Conservation (phyloP, 2,888 invertebrate genomes). For the Harpagoxenus sublaevis region DNA sequence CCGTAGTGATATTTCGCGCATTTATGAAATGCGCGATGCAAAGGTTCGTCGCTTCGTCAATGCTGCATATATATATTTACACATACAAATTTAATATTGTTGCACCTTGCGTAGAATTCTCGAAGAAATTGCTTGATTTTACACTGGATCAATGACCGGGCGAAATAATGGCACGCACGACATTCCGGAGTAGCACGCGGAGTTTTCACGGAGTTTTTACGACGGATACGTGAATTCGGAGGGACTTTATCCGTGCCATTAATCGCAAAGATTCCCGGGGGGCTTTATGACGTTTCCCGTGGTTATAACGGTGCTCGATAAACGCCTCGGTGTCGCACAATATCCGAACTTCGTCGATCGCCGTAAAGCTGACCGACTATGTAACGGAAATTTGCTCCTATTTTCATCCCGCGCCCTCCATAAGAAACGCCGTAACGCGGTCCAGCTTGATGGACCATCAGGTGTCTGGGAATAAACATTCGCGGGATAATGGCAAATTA, state of each 20-base stretch:
- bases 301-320: constrained; percentile 41
- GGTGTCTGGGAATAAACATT: not conserved
- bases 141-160: not conserved
- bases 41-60: not conserved
- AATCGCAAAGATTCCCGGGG: constrained; percentile 29
- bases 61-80: not conserved
- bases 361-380: constrained; percentile 37
- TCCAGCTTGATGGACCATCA: not conserved
- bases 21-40: not conserved
- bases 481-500: constrained; percentile 30
- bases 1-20: constrained; percentile 32
- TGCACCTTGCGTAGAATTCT: constrained; percentile 22
- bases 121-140: constrained; percentile 58
- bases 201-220: constrained; percentile 62
- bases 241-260: constrained; percentile 40
- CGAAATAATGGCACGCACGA: not conserved
- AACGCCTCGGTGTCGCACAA: constrained; percentile 34
- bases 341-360: constrained; percentile 52
- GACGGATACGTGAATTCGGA: constrained; percentile 45
- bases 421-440: constrained; percentile 2
- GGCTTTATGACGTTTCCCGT: constrained; percentile 44
- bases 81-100: constrained; percentile 44
- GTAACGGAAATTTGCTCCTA: constrained; percentile 53
- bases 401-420: constrained; percentile 27
- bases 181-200: constrained; percentile 17